phyloP scores from a whole-genome alignment of 2,797 vertebrate species.

The Helostoma temminkii region DNA sequence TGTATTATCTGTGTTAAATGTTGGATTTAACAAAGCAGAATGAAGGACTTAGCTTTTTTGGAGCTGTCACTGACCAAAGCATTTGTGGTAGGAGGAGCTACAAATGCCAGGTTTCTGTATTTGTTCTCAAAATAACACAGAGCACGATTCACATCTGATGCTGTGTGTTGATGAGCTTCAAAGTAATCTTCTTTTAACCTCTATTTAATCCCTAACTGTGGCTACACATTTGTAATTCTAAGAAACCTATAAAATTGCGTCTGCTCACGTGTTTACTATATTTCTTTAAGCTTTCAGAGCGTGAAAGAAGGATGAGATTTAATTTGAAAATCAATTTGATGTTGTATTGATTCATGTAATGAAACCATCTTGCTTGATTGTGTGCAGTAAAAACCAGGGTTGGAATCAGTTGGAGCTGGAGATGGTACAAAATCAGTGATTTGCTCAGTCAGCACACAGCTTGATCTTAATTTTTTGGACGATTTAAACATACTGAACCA shows the following conservation, averaged over 20 bases:
- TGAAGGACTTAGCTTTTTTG: neutral
- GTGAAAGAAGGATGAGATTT: neutral
- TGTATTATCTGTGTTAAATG: neutral
- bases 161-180: slow-evolving; percentile 24
- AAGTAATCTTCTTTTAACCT: slow-evolving; percentile 56
- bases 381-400: neutral
- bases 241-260: neutral
- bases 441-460: neutral
- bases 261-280: neutral
- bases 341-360: slow-evolving; percentile 22
- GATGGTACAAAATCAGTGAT: neutral
- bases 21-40: no score
- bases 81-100: neutral
- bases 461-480: slow-evolving; percentile 1
- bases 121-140: slow-evolving; percentile 19
- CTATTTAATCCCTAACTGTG: slow-evolving; percentile 44
- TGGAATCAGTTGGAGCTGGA: slow-evolving; percentile 17
- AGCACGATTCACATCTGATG: slow-evolving; percentile 10
- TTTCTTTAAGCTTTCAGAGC: slow-evolving; percentile 10
- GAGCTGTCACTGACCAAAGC: neutral
- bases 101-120: slow-evolving; percentile 16
- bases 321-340: slow-evolving; percentile 32
- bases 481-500: neutral
- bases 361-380: slow-evolving; percentile 1
- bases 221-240: slow-evolving; percentile 18